Evolutionary conservation across 1,140 invertebrate genomes (phyloP).

Genomic region (Scylla paramamosain): DNA sequence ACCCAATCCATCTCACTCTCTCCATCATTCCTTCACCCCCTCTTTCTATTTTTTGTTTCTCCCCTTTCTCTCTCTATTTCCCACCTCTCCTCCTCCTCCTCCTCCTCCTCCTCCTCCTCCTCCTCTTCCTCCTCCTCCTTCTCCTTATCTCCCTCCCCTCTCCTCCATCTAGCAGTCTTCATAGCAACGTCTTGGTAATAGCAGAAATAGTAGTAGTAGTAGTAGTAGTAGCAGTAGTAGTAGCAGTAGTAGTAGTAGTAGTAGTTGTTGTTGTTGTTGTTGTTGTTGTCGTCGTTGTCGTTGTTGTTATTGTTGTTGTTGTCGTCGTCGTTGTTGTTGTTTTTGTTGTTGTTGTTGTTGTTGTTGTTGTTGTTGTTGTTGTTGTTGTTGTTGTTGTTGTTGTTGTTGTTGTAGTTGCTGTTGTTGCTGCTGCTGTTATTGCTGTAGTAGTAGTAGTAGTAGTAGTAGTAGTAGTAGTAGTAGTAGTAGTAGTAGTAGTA

Average conservation of each 20-base stretch:
- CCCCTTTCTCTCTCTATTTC: neutral
- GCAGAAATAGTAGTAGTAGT: no score
- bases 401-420: neutral
- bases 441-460: neutral
- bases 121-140: neutral
- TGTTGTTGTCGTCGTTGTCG: neutral
- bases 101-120: neutral
- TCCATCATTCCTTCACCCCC: neutral
- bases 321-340: neutral
- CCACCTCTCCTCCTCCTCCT: neutral
- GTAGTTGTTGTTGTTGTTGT: no score
- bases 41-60: neutral
- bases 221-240: no score
- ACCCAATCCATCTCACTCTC: neutral
- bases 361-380: neutral
- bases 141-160: neutral
- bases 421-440: neutral
- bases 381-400: neutral
- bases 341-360: neutral
- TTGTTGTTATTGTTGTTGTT: neutral
- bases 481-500: neutral
- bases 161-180: no score
- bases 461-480: constrained; percentile 23
- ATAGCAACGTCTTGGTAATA: no score
- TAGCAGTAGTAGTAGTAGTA: no score